Conservation (phyloP, 2,888 invertebrate genomes). For the Serripes groenlandicus region DNA sequence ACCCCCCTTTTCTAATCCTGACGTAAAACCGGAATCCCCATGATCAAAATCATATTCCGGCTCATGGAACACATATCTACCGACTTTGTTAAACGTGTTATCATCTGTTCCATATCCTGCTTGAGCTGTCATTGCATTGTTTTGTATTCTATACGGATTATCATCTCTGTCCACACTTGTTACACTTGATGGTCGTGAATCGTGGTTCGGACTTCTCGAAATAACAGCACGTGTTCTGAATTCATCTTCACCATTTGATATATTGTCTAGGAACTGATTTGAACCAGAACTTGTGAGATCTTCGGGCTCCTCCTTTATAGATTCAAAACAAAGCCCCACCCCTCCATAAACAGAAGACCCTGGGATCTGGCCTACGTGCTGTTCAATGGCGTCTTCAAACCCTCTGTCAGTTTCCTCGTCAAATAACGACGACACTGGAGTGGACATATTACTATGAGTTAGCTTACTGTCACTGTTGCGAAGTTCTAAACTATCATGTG, state of each 20-base stretch:
- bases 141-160: constrained; percentile 44
- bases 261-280: constrained; percentile 57
- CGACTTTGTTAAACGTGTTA: neutral
- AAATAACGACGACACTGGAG: constrained; percentile 69
- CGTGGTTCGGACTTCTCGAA: constrained; percentile 59
- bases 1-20: constrained; percentile 48
- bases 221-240: constrained; percentile 74
- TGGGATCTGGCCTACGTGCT: constrained; percentile 44
- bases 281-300: constrained; percentile 67
- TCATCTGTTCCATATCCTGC: constrained; percentile 3
- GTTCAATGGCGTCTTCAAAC: constrained; percentile 76
- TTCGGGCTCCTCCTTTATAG: constrained; percentile 78
- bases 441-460: constrained; percentile 52
- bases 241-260: constrained; percentile 50
- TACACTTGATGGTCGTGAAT: constrained; percentile 63
- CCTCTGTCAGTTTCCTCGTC: constrained; percentile 77
- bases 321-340: constrained; percentile 73
- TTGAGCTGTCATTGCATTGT: neutral
- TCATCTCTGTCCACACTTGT: constrained; percentile 58
- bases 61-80: neutral
- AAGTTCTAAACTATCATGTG: constrained; percentile 32
- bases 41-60: constrained; percentile 44
- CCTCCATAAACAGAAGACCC: constrained; percentile 64
- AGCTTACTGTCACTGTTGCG: neutral
- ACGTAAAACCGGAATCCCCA: constrained; percentile 63